Evolutionary conservation across 2,797 vertebrate species (phyloP).

Genomic region (Heterohyrax brucei): DNA sequence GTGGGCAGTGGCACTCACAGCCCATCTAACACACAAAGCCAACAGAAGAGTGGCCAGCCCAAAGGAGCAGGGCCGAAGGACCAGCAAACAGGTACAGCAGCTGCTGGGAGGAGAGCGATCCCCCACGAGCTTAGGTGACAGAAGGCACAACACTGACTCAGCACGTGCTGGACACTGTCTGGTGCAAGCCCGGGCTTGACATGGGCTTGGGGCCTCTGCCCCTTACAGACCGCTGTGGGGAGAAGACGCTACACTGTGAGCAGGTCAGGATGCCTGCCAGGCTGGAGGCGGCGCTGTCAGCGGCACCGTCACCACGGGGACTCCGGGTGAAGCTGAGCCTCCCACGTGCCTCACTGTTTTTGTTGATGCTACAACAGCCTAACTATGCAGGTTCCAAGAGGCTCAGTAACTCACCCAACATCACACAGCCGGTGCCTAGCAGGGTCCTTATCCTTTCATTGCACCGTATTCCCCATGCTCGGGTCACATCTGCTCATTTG

Average conservation of each 20-base stretch:
- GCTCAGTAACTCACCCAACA: background rate
- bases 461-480: background rate
- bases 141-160: background rate
- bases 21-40: rapidly evolving
- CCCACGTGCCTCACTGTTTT: rapidly evolving
- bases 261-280: rapidly evolving
- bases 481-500: background rate
- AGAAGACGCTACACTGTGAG: rapidly evolving
- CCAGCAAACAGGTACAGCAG: background rate
- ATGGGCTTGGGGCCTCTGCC: background rate
- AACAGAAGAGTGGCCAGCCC: background rate
- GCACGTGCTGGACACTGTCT: background rate
- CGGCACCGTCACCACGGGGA: rapidly evolving
- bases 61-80: background rate
- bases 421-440: background rate
- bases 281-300: rapidly evolving
- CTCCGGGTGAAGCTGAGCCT: background rate
- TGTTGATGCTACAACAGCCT: too few species aligned
- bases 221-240: background rate
- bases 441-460: background rate
- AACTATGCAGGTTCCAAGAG: background rate
- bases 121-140: background rate
- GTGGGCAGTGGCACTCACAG: background rate
- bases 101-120: background rate
- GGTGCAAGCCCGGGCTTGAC: background rate